These are phyloP conservation scores for Melanostoma scalare DNA, from an alignment of 2,888 invertebrate genomes.

Conservation along the genomic window DNA sequence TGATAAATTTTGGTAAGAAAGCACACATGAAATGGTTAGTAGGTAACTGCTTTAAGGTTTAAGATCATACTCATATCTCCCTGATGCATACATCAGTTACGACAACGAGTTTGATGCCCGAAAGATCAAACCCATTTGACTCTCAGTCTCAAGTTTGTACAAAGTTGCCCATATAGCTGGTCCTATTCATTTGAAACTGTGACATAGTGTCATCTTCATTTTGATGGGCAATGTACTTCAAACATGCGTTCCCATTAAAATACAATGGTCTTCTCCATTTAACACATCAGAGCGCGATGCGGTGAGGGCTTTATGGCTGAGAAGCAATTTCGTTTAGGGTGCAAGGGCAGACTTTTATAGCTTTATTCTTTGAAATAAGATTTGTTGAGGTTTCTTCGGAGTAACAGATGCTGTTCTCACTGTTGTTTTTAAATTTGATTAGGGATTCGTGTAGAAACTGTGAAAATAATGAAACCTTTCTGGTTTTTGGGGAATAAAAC, in stretches of 20 bases:
- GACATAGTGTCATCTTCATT: constrained; percentile 39
- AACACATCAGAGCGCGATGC: background rate
- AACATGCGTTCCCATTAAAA: background rate
- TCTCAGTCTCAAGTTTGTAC: constrained; percentile 22
- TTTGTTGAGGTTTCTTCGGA: constrained; percentile 9
- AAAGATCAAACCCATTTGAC: constrained; percentile 66
- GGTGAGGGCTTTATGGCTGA: constrained; percentile 21
- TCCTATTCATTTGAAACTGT: constrained; percentile 52
- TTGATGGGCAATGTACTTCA: constrained; percentile 25
- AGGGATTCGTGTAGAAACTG: too few species aligned
- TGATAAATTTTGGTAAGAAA: background rate
- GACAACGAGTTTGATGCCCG: constrained; percentile 59
- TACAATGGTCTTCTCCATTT: background rate
- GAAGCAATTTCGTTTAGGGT: constrained; percentile 32
- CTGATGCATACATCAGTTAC: constrained; percentile 58
- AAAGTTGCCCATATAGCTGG: constrained; percentile 51
- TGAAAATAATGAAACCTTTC: too few species aligned
- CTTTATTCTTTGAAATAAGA: constrained; percentile 2
- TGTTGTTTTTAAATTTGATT: too few species aligned
- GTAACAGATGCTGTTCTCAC: constrained; percentile 9
- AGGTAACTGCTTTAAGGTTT: constrained; percentile 47
- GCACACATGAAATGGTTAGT: constrained; percentile 6
- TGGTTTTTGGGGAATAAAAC: too few species aligned
- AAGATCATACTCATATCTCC: constrained; percentile 10
- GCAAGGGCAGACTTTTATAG: constrained; percentile 16